phyloP scores from a whole-genome alignment of 2,113 vertebrate genomes.

The Anolis sagrei region DNA sequence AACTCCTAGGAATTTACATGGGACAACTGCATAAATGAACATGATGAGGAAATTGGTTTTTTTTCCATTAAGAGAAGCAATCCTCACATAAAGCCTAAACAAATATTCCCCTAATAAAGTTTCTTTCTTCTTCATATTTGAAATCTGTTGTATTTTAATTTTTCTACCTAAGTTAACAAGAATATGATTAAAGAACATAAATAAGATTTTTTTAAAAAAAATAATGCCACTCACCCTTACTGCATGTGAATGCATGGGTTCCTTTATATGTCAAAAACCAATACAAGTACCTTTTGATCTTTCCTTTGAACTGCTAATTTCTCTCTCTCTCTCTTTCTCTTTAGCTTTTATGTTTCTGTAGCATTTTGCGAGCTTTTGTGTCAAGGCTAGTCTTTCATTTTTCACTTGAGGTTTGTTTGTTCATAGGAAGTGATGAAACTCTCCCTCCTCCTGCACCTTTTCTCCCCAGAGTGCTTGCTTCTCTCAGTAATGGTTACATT shows the following conservation, averaged over 20 bases:
- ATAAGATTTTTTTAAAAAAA: neutral
- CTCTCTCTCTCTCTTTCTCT: neutral
- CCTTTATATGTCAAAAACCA: constrained; percentile 17
- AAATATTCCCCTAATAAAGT: neutral
- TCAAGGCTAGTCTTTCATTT: constrained; percentile 28
- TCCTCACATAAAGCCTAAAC: neutral
- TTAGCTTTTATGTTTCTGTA: neutral
- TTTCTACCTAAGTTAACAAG: neutral
- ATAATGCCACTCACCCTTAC: neutral
- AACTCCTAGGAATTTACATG: neutral
- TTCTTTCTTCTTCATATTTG: neutral
- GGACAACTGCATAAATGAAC: neutral
- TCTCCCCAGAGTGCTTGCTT: neutral
- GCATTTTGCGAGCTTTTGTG: neutral
- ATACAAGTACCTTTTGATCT: neutral
- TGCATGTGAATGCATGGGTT: neutral
- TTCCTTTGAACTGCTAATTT: constrained; percentile 9
- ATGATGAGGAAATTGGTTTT: neutral
- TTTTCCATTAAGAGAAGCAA: neutral
- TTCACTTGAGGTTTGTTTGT: constrained; percentile 4
- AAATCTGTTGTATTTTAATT: neutral
- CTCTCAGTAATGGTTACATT: neutral
- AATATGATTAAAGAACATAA: neutral
- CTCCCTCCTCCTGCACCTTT: no score
- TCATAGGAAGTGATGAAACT: neutral